Conservation (phyloP, 2,888 invertebrate genomes). For the Agonum fuliginosum region DNA sequence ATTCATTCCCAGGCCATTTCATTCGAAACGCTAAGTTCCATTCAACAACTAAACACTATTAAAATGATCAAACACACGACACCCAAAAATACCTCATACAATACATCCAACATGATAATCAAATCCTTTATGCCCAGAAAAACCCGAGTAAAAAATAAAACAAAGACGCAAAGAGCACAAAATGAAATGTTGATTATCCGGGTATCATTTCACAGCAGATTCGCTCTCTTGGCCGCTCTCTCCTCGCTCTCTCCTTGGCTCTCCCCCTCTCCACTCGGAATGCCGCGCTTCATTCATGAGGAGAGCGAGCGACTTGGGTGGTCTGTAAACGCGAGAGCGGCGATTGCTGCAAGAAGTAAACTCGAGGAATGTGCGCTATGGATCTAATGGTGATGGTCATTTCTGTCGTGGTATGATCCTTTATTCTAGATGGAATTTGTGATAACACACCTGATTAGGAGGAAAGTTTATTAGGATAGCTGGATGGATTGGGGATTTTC, state of each 20-base stretch:
- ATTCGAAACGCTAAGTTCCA: constrained; percentile 31
- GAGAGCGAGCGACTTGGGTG: constrained; percentile 39
- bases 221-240: no score
- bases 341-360: background rate
- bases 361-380: constrained; percentile 28
- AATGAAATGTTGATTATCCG: constrained; percentile 51
- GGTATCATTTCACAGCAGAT: constrained; percentile 40
- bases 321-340: background rate
- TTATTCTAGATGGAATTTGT: background rate
- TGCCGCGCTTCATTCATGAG: constrained; percentile 44
- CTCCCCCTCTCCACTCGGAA: background rate
- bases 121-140: constrained; percentile 37
- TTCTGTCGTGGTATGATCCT: no score
- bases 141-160: constrained; percentile 36
- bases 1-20: constrained; percentile 26
- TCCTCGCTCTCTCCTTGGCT: no score
- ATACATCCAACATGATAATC: constrained; percentile 39
- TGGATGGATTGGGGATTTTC: no score
- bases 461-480: no score
- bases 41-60: constrained; percentile 39
- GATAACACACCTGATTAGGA: background rate
- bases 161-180: constrained; percentile 43
- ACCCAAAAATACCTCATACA: constrained; percentile 11
- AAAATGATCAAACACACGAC: constrained; percentile 9
- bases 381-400: background rate